Percentiles rank a stretch among this genome's conserved stretches.
These are phyloP conservation scores for Portevinia maculata DNA, from an alignment of 2,888 invertebrate genomes.

Conservation along the genomic window DNA sequence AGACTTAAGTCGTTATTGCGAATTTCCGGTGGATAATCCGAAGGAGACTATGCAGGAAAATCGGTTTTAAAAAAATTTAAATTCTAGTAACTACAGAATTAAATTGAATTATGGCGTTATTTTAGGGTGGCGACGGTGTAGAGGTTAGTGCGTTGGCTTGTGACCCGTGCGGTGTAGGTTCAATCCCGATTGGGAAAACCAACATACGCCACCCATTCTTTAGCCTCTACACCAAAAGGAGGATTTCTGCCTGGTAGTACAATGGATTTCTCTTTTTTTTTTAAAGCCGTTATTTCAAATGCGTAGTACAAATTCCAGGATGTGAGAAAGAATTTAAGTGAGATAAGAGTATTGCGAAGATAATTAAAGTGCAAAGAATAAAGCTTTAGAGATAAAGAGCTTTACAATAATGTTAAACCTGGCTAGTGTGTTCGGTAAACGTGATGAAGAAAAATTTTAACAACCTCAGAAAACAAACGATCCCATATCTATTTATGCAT, in stretches of 20 bases:
- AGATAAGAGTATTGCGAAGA: slow-evolving; percentile 19
- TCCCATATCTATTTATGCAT: slow-evolving; percentile 1
- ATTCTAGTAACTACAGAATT: slow-evolving; percentile 14
- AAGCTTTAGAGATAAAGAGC: slow-evolving; percentile 12
- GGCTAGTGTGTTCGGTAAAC: slow-evolving; percentile 22
- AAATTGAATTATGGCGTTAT: slow-evolving; percentile 14
- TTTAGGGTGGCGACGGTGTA: too few species aligned
- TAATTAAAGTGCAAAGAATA: slow-evolving; percentile 26
- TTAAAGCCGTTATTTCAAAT: slow-evolving; percentile 33
- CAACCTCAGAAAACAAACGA: slow-evolving; percentile 11
- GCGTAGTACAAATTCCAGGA: slow-evolving; percentile 19
- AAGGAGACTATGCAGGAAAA: slow-evolving; percentile 23
- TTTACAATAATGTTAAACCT: slow-evolving; percentile 39
- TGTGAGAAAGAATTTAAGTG: slow-evolving; percentile 11
- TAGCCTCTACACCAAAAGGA: too few species aligned
- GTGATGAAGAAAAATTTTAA: slow-evolving; percentile 4
- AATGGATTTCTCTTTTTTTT: too few species aligned
- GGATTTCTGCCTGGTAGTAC: too few species aligned
- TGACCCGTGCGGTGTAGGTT: too few species aligned
- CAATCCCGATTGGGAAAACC: too few species aligned
- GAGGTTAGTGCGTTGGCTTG: too few species aligned
- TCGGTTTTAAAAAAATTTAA: slow-evolving; percentile 17
- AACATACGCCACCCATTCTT: too few species aligned
- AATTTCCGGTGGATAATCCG: slow-evolving; percentile 19
- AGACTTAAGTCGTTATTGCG: slow-evolving; percentile 7